Conservation (phyloP, 2,888 invertebrate genomes). For the Ectemnius cavifrons region DNA sequence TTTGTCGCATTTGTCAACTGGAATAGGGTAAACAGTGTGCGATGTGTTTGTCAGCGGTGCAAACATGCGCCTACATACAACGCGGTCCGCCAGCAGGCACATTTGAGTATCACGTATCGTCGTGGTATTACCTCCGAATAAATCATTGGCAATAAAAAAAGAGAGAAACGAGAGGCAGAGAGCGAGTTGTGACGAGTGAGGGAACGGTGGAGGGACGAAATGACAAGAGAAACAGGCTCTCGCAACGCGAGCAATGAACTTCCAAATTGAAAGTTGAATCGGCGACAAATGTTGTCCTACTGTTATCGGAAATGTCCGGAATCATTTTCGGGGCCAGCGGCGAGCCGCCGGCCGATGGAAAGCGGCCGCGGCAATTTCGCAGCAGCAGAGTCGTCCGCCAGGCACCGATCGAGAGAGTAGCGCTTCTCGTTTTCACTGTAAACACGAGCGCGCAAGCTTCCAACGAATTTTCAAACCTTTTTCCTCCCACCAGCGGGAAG, state of each 20-base stretch:
- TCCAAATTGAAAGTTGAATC: constrained; percentile 26
- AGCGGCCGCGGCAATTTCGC: constrained; percentile 1
- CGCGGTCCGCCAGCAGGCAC: constrained; percentile 25
- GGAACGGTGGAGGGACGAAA: background rate
- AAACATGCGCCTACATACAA: constrained; percentile 34
- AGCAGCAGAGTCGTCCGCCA: too few relatives aligned
- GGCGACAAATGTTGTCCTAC: background rate
- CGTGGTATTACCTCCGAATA: constrained; percentile 36
- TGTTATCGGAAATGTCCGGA: constrained; percentile 23
- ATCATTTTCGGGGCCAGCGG: constrained; percentile 25
- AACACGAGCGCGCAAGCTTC: too few relatives aligned
- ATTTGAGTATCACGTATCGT: constrained; percentile 26
- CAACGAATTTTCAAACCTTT: too few relatives aligned
- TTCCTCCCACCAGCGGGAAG: too few relatives aligned
- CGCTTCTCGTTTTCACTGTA: too few relatives aligned
- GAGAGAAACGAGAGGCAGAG: constrained; percentile 18
- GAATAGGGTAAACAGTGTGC: constrained; percentile 35
- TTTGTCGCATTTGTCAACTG: constrained; percentile 40
- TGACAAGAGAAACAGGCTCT: constrained; percentile 14
- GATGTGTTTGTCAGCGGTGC: constrained; percentile 20
- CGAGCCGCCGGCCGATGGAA: background rate
- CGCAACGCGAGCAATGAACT: constrained; percentile 21
- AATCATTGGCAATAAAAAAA: constrained; percentile 49
- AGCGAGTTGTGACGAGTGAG: background rate
- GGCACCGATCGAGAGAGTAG: too few relatives aligned